Evolutionary conservation across 2,113 vertebrate species (phyloP).

Genomic region (Pelecanus crispus): DNA sequence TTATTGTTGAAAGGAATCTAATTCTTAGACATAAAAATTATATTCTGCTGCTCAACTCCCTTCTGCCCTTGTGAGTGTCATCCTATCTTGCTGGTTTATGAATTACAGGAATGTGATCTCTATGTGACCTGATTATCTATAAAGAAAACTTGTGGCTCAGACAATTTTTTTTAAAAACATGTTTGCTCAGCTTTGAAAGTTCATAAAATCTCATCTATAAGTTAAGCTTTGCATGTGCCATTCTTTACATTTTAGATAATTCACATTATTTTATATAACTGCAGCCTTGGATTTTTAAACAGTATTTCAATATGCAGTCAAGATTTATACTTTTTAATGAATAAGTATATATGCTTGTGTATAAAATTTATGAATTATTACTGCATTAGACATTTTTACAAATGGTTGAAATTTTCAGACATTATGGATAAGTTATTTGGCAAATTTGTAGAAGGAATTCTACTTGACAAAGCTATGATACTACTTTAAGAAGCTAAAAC

Average conservation of each 20-base stretch:
- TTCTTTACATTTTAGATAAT: constrained; percentile 24
- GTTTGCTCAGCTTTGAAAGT: not conserved
- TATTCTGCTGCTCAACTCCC: constrained; percentile 3
- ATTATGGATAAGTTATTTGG: constrained; percentile 43
- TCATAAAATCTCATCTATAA: not conserved
- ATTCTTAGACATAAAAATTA: constrained; percentile 15
- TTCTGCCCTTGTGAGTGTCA: not conserved
- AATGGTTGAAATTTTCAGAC: constrained; percentile 47
- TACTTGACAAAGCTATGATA: constrained; percentile 54
- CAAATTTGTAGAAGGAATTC: constrained; percentile 58
- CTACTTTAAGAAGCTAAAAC: constrained; percentile 55
- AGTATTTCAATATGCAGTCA: not conserved
- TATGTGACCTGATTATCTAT: not conserved
- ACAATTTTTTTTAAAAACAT: constrained; percentile 33
- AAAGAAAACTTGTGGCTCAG: not conserved
- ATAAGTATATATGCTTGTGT: not conserved
- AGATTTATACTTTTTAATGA: constrained; percentile 1
- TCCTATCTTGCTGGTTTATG: constrained; percentile 10
- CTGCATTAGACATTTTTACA: constrained; percentile 44
- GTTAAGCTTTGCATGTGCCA: not conserved
- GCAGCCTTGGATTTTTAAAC: constrained; percentile 19
- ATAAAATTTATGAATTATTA: constrained; percentile 33
- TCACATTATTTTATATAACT: constrained; percentile 28
- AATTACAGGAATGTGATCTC: not conserved
- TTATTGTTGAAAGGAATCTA: constrained; percentile 45